phyloP scores from a whole-genome alignment of 2,797 vertebrate species.

The Pelochelys cantorii region DNA sequence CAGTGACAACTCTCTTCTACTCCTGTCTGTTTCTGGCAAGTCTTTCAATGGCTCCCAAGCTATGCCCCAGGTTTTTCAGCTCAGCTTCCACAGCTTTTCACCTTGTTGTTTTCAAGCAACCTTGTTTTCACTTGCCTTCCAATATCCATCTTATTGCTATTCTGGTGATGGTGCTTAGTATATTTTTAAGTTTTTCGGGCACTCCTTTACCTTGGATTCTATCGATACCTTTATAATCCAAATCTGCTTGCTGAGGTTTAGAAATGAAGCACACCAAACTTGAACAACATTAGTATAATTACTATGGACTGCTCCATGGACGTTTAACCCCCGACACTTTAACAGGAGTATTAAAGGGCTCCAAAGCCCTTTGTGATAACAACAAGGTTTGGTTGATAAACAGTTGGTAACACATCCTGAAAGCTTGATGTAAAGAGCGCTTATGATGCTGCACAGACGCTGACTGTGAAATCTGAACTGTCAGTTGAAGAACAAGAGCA shows the following conservation, averaged over 20 bases:
- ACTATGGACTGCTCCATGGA: not conserved
- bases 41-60: too few species aligned
- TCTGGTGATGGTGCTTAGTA: not conserved
- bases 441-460: not conserved
- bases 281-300: not conserved
- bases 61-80: too few species aligned
- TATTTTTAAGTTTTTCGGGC: not conserved
- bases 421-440: not conserved
- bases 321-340: too few species aligned
- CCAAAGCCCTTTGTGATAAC: not conserved
- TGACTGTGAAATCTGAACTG: not conserved
- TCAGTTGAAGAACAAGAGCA: conserved; percentile 4
- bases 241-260: not conserved
- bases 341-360: too few species aligned
- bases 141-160: too few species aligned
- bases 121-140: too few species aligned
- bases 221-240: not conserved
- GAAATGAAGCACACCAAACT: not conserved
- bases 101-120: too few species aligned
- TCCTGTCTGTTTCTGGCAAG: too few species aligned
- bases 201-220: not conserved
- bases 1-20: too few species aligned
- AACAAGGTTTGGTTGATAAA: not conserved
- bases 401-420: not conserved
- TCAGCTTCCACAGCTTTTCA: too few species aligned